Evolutionary conservation across 2,888 invertebrate species (phyloP).

Genomic region (Drosophila merina): DNA sequence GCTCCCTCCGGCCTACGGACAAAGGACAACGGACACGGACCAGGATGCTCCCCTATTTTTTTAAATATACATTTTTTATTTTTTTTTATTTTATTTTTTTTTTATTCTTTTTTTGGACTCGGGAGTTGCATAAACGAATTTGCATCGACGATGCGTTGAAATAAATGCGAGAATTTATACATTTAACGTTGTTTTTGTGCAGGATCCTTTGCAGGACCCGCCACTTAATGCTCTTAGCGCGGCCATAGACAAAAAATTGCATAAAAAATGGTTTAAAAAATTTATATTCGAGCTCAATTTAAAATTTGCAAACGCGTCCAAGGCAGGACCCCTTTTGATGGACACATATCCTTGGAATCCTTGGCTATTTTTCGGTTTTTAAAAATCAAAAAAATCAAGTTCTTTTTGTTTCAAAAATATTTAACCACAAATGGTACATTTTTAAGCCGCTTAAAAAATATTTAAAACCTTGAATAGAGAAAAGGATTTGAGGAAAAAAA

Average conservation of each 20-base stretch:
- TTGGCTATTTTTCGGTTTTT: background rate
- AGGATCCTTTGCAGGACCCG: constrained; percentile 1
- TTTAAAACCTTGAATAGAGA: background rate
- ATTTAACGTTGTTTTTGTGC: constrained; percentile 37
- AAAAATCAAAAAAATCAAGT: background rate
- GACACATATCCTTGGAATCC: background rate
- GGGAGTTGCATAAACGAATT: constrained; percentile 44
- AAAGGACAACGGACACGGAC: constrained; percentile 9
- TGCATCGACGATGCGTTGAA: constrained; percentile 45
- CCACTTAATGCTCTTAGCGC: constrained; percentile 40
- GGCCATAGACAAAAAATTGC: constrained; percentile 2
- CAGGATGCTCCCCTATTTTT: background rate
- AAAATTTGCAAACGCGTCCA: constrained; percentile 30
- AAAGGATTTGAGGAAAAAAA: too few species aligned
- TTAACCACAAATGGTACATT: constrained; percentile 1
- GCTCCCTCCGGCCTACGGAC: constrained; percentile 3
- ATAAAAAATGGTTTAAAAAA: background rate
- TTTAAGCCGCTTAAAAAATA: background rate
- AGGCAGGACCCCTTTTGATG: background rate
- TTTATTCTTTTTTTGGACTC: constrained; percentile 3
- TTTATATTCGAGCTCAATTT: constrained; percentile 16
- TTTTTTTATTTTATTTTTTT: background rate
- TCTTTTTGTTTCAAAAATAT: background rate
- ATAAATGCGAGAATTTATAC: constrained; percentile 54
- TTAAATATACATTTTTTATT: background rate